phyloP scores from a whole-genome alignment of 2,888 invertebrate species.

The Smittia aterrima region DNA sequence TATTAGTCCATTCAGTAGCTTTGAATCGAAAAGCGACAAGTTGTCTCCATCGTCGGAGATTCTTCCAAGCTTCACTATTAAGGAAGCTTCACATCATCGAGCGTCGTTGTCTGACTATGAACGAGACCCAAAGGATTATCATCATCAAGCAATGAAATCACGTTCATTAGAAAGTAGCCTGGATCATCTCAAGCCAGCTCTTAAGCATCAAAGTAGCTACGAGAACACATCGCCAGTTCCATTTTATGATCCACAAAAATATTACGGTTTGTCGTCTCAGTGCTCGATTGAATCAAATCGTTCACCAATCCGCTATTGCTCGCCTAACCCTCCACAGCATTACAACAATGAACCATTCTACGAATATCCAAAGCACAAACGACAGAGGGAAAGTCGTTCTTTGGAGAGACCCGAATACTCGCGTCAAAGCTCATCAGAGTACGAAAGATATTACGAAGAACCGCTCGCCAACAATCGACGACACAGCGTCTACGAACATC shows the following conservation, averaged over 20 bases:
- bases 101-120: conserved; percentile 39
- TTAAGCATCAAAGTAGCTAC: conserved; percentile 39
- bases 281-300: conserved; percentile 37
- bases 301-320: conserved; percentile 38
- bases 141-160: conserved; percentile 36
- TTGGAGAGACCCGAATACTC: conserved; percentile 35
- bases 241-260: conserved; percentile 1
- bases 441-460: conserved; percentile 38
- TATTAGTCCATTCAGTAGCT: conserved; percentile 49
- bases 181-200: conserved; percentile 35
- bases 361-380: conserved; percentile 23
- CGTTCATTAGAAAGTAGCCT: conserved; percentile 34
- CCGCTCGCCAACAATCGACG: conserved; percentile 7
- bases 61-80: conserved; percentile 18
- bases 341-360: conserved; percentile 29
- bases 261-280: conserved; percentile 28
- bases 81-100: conserved; percentile 18
- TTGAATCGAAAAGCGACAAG: conserved; percentile 44
- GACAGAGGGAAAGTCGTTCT: conserved; percentile 32
- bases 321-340: conserved; percentile 27
- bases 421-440: conserved; percentile 40
- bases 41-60: conserved; percentile 40
- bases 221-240: conserved; percentile 17
- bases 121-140: conserved; percentile 25
- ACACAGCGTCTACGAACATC: conserved; percentile 40